Evolutionary conservation across 2,797 vertebrate species (phyloP), one percentile per base, ranked within the genome.

Genomic region (Brotula barbata): DNA sequence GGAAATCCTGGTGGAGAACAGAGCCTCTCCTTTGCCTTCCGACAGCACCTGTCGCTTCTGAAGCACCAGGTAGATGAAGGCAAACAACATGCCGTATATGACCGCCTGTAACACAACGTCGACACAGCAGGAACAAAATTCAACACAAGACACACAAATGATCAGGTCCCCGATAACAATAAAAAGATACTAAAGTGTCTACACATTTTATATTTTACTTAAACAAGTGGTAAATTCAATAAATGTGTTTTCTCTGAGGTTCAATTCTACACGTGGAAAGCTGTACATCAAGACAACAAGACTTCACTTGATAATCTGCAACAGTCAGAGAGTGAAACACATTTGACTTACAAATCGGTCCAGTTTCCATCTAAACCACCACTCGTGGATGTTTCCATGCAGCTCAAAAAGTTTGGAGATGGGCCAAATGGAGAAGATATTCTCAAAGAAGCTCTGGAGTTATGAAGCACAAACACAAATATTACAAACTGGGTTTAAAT

Each of bases 341-440:
- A 78, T 85, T 84, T 53, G 58, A 95, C 97, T 82, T 93, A 99
- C 96, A 43, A 98, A 99, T 87, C 96, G 92, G 86, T 99, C 97
- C 80, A 99, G 73, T 84, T 95, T 95, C 96, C 96, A 99, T 58
- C 97, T 87, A 88, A 99, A 99, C 96, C 95, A 99, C 97, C 97
- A 99, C 75, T 99, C 97, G 37, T 96, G 96, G 69, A 98, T 88
- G 71, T 87, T 96, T 40, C 96, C 96, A 44, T 97, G 90, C 57
- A 98, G 87, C 72, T 98, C 94, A 81, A 99, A 99, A 51, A 96
- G 93, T 25, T 91, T 93, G 16, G 96, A 98, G 68, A 98, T 64
- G 15, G 97, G 97, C 97, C 97, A 99, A 49, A 94, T 83, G 4
- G 96, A 96, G 91, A 99, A 99, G 61, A 95, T 74, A 13, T 83